Percentiles rank a stretch among this genome's conserved stretches.
Conservation (phyloP, 2,888 invertebrate genomes). For the Ormyrus nitidulus region DNA sequence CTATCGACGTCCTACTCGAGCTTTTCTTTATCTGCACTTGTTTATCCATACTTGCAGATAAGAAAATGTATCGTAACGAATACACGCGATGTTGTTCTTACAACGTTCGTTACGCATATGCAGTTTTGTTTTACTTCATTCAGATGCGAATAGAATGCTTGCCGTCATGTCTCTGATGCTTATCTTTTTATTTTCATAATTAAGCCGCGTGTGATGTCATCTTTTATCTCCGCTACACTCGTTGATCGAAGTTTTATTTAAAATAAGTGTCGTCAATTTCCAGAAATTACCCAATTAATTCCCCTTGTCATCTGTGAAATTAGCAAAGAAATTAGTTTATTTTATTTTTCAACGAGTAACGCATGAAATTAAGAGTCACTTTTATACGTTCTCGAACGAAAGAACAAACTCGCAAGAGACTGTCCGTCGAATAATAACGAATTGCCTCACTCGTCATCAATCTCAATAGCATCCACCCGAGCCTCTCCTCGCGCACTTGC, state of each 20-base stretch:
- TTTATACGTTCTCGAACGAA: not conserved
- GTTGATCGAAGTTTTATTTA: slow-evolving; percentile 21
- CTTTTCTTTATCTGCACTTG: slow-evolving; percentile 25
- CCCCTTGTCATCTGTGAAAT: too few relatives aligned
- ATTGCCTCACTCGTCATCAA: slow-evolving; percentile 4
- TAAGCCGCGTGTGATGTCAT: slow-evolving; percentile 41
- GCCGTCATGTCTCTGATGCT: slow-evolving; percentile 44
- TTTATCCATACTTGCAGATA: slow-evolving; percentile 28
- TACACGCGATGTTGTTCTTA: slow-evolving; percentile 21
- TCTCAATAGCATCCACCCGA: not conserved
- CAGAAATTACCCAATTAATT: too few relatives aligned
- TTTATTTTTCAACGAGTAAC: not conserved
- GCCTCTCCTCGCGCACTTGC: not conserved
- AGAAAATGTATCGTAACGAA: slow-evolving; percentile 36
- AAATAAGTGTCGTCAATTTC: not conserved
- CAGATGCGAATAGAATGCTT: slow-evolving; percentile 37
- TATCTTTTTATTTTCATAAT: slow-evolving; percentile 49
- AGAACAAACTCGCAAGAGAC: too few relatives aligned
- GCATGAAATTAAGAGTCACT: not conserved
- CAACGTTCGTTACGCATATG: slow-evolving; percentile 1
- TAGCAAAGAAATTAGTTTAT: not conserved
- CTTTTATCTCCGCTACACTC: slow-evolving; percentile 28
- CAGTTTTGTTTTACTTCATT: slow-evolving; percentile 28
- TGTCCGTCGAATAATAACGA: not conserved
- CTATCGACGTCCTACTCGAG: slow-evolving; percentile 9